These are phyloP conservation scores for Percopsis omiscomaycus DNA, from an alignment of 2,797 vertebrate species.

Conservation along the genomic window DNA sequence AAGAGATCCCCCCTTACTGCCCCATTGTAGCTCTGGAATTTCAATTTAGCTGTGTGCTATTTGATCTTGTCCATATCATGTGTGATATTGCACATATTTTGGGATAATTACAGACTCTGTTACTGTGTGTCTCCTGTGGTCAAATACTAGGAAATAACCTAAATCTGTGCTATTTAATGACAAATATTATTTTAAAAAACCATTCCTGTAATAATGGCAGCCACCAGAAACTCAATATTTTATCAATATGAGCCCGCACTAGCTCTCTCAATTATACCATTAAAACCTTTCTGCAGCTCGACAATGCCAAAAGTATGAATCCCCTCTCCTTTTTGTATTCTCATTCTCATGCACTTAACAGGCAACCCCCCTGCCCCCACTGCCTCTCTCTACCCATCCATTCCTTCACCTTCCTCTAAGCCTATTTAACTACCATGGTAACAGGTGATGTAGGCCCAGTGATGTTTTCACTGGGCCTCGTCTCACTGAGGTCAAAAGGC, in stretches of 20 bases:
- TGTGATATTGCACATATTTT: constrained; percentile 27
- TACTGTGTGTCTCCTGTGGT: constrained; percentile 1
- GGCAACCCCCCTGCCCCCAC: constrained; percentile 12
- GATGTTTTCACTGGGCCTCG: constrained; percentile 63
- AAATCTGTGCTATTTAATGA: constrained; percentile 36
- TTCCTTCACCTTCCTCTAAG: constrained; percentile 62
- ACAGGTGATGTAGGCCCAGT: constrained; percentile 70
- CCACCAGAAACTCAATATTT: not conserved
- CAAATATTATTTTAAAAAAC: constrained; percentile 19
- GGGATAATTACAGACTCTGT: not conserved
- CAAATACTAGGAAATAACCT: constrained; percentile 12
- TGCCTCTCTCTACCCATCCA: constrained; percentile 47
- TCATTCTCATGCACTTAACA: too few relatives aligned
- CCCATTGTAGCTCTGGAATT: constrained; percentile 61
- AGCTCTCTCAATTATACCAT: too few relatives aligned
- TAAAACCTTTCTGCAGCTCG: too few relatives aligned
- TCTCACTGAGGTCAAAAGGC: constrained; percentile 58
- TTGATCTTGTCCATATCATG: constrained; percentile 42
- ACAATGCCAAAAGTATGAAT: too few relatives aligned
- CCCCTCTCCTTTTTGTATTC: too few relatives aligned
- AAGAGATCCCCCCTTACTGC: constrained; percentile 28
- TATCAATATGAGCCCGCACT: not conserved
- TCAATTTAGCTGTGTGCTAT: constrained; percentile 56
- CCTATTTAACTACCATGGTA: constrained; percentile 77
- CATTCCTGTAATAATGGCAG: too few relatives aligned